Evolutionary conservation across 2,797 vertebrate species (phyloP), one percentile per base, ranked within the genome.

Genomic region (Neosilurus hyrtlii): DNA sequence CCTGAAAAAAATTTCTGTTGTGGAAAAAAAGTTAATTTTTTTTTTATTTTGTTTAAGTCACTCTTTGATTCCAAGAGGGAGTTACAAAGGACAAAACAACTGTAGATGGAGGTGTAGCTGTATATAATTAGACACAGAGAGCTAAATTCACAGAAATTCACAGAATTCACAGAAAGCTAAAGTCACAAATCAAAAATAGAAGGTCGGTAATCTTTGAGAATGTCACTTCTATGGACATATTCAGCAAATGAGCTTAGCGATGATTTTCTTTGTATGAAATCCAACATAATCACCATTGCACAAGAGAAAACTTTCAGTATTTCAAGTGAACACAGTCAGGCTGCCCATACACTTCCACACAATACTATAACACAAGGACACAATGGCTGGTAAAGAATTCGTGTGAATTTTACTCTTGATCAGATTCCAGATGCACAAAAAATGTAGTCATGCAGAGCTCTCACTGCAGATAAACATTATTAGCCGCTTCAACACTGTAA

Each of bases 361-460:
- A 9, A 49, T 24, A 79, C 9, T 35, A n/a, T 11, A 86, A 81
- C 56, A 20, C 43, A 75, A 62, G 22, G 22, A 51, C 15, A 61
- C 26, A 15, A 22, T 6, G 9, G n/a, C 35, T 80, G 35, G 59
- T 11, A 35, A 18, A 37, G 71, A 80, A 52, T 74, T 77, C 57
- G 66, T 75, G 57, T 37, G 75, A 72, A 77, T 72, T 68, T 52
- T 43, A 20, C 72, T 56, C n/a, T 9, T 59, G 76, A 77, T 75
- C 52, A 61, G 62, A 43, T 79, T 63, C 30, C 70, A 66, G 70
- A 80, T 51, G 6, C 8, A 59, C 35, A 71, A 79, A 30, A 63
- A 37, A 68, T 5, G 0, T 1, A 8, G 54, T 63, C 75, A 82
- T 70, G 75, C 18, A 4, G 16, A 68, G 51, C 51, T 22, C 14